A percentile compares a stretch with the other conserved stretches of the same genome.
Conservation (phyloP, 2,888 invertebrate genomes). For the Piscicola geometra region DNA sequence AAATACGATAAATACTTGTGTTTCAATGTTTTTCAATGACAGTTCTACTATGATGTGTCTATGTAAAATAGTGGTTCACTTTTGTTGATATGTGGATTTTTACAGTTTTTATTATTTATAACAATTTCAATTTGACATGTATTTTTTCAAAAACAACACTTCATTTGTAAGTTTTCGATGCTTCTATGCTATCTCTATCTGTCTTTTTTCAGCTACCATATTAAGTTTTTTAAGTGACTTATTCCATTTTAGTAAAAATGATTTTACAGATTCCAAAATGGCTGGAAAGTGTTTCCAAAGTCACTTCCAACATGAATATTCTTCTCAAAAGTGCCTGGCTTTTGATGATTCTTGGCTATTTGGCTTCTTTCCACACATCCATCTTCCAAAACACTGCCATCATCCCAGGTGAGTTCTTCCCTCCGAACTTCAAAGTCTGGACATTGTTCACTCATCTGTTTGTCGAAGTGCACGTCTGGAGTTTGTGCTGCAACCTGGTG, state of each 20-base stretch:
- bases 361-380: conserved; percentile 77
- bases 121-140: no score
- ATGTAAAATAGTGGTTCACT: no score
- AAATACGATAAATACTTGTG: no score
- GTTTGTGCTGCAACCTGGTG: conserved; percentile 82
- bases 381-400: conserved; percentile 62
- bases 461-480: conserved; percentile 76
- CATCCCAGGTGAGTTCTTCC: conserved; percentile 84
- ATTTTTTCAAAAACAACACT: background rate
- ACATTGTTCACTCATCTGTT: conserved; percentile 77
- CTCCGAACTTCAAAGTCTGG: conserved; percentile 70
- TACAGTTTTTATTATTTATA: no score
- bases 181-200: background rate
- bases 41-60: no score
- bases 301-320: conserved; percentile 71
- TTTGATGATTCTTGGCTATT: conserved; percentile 79
- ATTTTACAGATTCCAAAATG: conserved; percentile 9
- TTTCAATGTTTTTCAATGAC: no score
- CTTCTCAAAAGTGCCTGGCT: conserved; percentile 86
- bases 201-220: background rate
- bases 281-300: background rate
- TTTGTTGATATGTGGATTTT: no score
- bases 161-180: background rate
- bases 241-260: background rate
- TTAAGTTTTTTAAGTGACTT: background rate